Conservation (phyloP, 2,888 invertebrate species). For the Deladenus siricidicola region DNA sequence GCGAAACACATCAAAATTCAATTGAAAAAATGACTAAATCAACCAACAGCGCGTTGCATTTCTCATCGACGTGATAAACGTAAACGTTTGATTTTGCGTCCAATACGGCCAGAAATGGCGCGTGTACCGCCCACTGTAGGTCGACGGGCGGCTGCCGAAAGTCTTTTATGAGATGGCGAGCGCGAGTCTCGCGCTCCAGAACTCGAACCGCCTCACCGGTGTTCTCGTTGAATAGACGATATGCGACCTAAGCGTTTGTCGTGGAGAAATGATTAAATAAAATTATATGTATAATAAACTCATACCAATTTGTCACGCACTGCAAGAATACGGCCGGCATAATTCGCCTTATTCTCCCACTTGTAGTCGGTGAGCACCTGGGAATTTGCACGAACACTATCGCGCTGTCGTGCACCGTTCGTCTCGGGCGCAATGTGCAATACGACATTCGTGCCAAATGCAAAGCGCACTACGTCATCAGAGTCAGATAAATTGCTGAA, state of each 20-base stretch:
- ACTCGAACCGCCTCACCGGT: conserved; percentile 26
- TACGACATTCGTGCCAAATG: conserved; percentile 39
- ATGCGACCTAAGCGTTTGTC: conserved; percentile 22
- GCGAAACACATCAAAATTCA: too few relatives aligned
- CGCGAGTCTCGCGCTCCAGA: conserved; percentile 13
- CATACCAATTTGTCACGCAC: conserved; percentile 33
- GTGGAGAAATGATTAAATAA: not conserved
- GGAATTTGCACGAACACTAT: conserved; percentile 39
- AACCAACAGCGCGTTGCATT: conserved; percentile 19
- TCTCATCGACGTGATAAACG: conserved; percentile 36
- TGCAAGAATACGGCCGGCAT: conserved; percentile 32
- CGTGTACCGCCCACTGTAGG: conserved; percentile 40
- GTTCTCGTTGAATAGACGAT: conserved; percentile 33
- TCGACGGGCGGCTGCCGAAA: conserved; percentile 37
- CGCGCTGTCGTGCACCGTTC: conserved; percentile 31
- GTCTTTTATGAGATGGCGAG: conserved; percentile 41
- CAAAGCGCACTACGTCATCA: conserved; percentile 33
- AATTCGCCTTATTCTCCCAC: conserved; percentile 32
- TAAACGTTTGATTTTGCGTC: conserved; percentile 39
- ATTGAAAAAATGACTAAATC: too few relatives aligned
- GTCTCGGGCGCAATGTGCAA: conserved; percentile 22
- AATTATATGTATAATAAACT: conserved; percentile 2
- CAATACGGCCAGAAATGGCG: conserved; percentile 42
- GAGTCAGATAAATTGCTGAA: conserved; percentile 34
- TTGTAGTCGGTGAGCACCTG: conserved; percentile 42